Evolutionary conservation across 2,888 invertebrate genomes (phyloP).

Genomic region (Ditula angustiorana): DNA sequence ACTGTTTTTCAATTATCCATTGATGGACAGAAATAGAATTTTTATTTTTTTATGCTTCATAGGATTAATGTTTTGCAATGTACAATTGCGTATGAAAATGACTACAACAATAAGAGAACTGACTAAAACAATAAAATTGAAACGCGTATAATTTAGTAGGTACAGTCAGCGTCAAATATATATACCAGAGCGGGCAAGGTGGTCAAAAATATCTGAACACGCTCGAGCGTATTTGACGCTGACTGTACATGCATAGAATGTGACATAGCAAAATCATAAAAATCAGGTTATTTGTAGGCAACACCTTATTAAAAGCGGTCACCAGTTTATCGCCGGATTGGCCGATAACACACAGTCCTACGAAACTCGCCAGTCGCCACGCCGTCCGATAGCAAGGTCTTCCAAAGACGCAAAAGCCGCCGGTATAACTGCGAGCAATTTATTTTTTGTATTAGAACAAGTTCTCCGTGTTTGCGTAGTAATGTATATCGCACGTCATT

Average conservation of each 20-base stretch:
- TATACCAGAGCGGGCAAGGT: too few species aligned
- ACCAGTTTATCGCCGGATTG: conserved; percentile 45
- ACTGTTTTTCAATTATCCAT: conserved; percentile 13
- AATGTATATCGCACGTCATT: conserved; percentile 21
- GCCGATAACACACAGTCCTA: conserved; percentile 43
- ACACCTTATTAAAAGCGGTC: conserved; percentile 50
- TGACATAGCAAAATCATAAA: conserved; percentile 3
- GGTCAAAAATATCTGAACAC: too few species aligned
- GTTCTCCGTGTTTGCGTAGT: conserved; percentile 30
- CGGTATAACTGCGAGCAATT: conserved; percentile 26
- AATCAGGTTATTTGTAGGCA: conserved; percentile 40
- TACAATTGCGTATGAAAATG: not conserved
- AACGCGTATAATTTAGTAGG: too few species aligned
- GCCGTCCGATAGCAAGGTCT: conserved; percentile 28
- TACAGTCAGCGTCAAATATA: too few species aligned
- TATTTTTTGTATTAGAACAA: conserved; percentile 36
- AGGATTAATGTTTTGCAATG: not conserved
- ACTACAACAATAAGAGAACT: not conserved
- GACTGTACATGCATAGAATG: too few species aligned
- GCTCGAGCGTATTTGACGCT: too few species aligned
- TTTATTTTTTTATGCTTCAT: not conserved
- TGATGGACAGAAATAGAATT: conserved; percentile 1
- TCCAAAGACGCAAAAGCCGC: conserved; percentile 32
- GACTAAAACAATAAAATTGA: not conserved
- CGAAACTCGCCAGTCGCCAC: conserved; percentile 5